These are phyloP conservation scores for Brassicogethes aeneus DNA, from an alignment of 2,888 invertebrate genomes.

Conservation along the genomic window DNA sequence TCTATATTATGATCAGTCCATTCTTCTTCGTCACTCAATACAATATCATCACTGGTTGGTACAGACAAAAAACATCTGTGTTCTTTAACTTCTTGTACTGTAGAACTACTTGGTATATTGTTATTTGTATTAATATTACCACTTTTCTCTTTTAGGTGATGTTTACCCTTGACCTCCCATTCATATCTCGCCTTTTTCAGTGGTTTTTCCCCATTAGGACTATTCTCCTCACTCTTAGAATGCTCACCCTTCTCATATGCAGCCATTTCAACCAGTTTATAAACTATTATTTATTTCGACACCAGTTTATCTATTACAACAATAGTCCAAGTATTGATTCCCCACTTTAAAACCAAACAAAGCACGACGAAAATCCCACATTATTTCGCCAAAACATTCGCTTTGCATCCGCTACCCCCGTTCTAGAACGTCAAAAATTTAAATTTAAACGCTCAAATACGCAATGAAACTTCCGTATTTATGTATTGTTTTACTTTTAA, in stretches of 20 bases:
- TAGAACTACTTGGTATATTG: constrained; percentile 32
- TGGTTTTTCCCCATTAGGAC: constrained; percentile 47
- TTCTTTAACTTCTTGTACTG: neutral
- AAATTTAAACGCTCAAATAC: neutral
- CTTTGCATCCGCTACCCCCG: no score
- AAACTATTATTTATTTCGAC: no score
- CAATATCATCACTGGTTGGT: neutral
- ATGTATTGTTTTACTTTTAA: constrained; percentile 12
- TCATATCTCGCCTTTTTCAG: constrained; percentile 57
- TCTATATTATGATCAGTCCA: constrained; percentile 14
- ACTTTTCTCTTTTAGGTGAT: constrained; percentile 43
- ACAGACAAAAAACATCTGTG: neutral
- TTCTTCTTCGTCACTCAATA: constrained; percentile 18
- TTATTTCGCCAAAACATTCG: no score
- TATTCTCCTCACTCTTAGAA: constrained; percentile 45
- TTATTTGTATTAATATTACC: constrained; percentile 26
- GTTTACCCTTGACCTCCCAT: constrained; percentile 59
- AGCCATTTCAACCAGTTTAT: constrained; percentile 17
- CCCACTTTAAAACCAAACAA: constrained; percentile 5
- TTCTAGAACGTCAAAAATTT: neutral
- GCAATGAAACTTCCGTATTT: constrained; percentile 4
- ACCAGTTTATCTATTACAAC: constrained; percentile 7
- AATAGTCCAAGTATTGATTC: constrained; percentile 8
- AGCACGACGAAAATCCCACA: neutral
- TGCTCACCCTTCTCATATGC: constrained; percentile 35